Conservation (phyloP, 2,888 invertebrate species). For the Amphimallon solstitiale region DNA sequence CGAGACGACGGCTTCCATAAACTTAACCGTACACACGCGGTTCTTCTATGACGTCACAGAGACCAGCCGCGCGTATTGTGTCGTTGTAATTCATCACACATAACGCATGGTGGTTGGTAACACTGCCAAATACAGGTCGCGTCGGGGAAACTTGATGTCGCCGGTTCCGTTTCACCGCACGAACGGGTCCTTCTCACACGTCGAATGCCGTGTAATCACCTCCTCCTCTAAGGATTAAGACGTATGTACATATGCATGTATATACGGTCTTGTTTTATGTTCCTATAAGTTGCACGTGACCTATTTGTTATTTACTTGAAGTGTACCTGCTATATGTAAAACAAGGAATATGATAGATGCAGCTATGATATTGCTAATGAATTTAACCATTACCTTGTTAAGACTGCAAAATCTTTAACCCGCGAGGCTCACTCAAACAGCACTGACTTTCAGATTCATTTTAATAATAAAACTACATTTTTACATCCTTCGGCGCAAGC, state of each 20-base stretch:
- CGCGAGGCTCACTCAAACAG: too few relatives aligned
- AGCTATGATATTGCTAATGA: too few relatives aligned
- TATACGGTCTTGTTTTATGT: not conserved
- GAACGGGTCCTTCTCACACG: constrained; percentile 34
- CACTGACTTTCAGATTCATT: too few relatives aligned
- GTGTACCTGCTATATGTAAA: too few relatives aligned
- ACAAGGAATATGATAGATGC: too few relatives aligned
- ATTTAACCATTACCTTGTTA: too few relatives aligned
- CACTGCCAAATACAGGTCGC: constrained; percentile 51
- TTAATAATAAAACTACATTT: too few relatives aligned
- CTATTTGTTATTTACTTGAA: constrained; percentile 23
- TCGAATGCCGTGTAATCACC: constrained; percentile 28
- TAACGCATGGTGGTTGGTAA: constrained; percentile 50
- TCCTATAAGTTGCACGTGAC: not conserved
- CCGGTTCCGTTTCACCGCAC: constrained; percentile 40
- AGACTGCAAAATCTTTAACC: too few relatives aligned
- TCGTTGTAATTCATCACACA: constrained; percentile 52
- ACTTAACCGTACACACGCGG: constrained; percentile 45
- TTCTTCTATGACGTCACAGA: constrained; percentile 47
- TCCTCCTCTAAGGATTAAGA: constrained; percentile 39
- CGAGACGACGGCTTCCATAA: constrained; percentile 45
- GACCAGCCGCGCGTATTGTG: constrained; percentile 45
- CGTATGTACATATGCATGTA: constrained; percentile 4
- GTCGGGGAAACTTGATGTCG: constrained; percentile 49
- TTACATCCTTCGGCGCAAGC: too few relatives aligned